phyloP scores from a whole-genome alignment of 2,797 vertebrate genomes.

The Channallabes apus region DNA sequence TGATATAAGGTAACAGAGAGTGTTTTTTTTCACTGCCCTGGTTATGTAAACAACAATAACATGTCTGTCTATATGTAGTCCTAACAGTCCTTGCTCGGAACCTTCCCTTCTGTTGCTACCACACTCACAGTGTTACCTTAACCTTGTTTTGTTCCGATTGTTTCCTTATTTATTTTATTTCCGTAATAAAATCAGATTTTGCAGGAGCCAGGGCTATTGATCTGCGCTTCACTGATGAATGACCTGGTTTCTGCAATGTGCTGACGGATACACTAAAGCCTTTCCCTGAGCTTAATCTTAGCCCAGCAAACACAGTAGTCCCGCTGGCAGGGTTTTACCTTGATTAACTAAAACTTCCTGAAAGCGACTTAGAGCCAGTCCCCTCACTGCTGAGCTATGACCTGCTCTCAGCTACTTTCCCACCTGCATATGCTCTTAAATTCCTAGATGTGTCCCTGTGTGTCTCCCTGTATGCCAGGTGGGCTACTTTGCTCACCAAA shows the following conservation, averaged over 20 bases:
- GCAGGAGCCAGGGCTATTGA: slow-evolving; percentile 56
- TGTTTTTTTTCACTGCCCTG: not conserved
- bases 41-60: not conserved
- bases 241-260: slow-evolving; percentile 58
- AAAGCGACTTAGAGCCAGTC: slow-evolving; percentile 40
- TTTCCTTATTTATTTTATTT: slow-evolving; percentile 61
- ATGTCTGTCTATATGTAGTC: not conserved
- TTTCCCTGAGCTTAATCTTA: slow-evolving; percentile 59
- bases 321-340: slow-evolving; percentile 62
- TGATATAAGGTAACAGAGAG: not conserved
- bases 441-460: slow-evolving; percentile 4
- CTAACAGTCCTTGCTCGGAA: not conserved
- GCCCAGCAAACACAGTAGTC: slow-evolving; percentile 62
- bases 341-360: slow-evolving; percentile 71
- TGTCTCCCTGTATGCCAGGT: not conserved
- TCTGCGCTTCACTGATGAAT: slow-evolving; percentile 62
- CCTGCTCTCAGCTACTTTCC: slow-evolving; percentile 42
- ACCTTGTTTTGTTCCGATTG: slow-evolving; percentile 51
- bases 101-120: not conserved
- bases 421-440: slow-evolving; percentile 41
- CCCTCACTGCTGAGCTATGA: slow-evolving; percentile 37
- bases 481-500: not conserved
- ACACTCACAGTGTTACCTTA: slow-evolving; percentile 30
- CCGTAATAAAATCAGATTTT: slow-evolving; percentile 59
- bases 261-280: slow-evolving; percentile 60